Evolutionary conservation across 2,888 invertebrate species (phyloP), one percentile per base, ranked within the genome.

Genomic region (Microctonus aethiopoides): DNA sequence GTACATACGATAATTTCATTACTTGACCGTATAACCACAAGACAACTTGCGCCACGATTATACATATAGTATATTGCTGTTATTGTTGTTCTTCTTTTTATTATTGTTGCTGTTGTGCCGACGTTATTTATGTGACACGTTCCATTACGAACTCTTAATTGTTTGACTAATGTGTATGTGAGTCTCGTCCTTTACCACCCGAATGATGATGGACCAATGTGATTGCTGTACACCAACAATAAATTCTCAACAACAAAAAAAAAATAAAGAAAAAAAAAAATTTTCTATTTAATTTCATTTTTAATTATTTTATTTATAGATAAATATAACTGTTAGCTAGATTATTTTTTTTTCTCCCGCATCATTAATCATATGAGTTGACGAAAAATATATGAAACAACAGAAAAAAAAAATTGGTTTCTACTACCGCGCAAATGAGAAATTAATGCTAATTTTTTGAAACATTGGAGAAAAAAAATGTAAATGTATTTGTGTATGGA

Each of bases 141-240:
- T 83, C 79, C 83, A 84, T 84, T 85, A 84, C 80, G 76, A 79
- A 81, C 79, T 79, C 83, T 83, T 85, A 84, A 85, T 85, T 85
- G 85, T 85, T 84, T 85, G 82, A 84, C 83, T 85, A 84, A 85
- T 84, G 81, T 77, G 72, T 77, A 41, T 13, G 29, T 29, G 7
- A 3, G 29, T 7, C 7, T 29, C 29, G 29, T 29, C 7, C 7
- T 29, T 5, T 5, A 29, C 7, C 4, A 3, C 4, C 29, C 4
- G 6, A 10, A 36, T 36, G 36, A 36, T 36, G 36, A 36, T 36
- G 36, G 36, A 36, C 36, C 36, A 36, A 36, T 36, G 10, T 36
- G 36, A 36, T 36, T 4, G 36, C 7, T 36, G 32, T 32, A 32
- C 32, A 6, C 6, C 3, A 32, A 32, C n/a, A n/a, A n/a, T 32